Evolutionary conservation across 1,140 invertebrate genomes (phyloP).

Genomic region (Acyrthosiphon pisum): DNA sequence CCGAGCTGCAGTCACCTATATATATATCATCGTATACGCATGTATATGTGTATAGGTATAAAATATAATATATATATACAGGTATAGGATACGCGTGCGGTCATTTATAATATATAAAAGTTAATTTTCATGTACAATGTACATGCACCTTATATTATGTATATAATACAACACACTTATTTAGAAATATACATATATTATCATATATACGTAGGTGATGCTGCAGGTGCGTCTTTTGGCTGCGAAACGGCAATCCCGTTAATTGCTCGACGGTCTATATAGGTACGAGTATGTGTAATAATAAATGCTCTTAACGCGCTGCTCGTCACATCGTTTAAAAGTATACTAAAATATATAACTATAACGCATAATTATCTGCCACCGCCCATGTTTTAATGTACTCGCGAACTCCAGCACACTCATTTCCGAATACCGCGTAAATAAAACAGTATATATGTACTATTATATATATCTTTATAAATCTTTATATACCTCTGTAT

Average conservation of each 20-base stretch:
- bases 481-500: neutral
- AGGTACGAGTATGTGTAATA: neutral
- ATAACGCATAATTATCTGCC: neutral
- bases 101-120: constrained; percentile 25
- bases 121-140: neutral
- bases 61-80: neutral
- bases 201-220: neutral
- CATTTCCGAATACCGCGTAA: neutral
- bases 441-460: neutral
- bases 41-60: too few species aligned
- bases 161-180: neutral
- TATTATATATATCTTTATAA: too few species aligned
- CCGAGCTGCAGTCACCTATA: neutral
- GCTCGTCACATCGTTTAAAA: neutral
- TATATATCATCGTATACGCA: neutral
- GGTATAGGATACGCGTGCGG: neutral
- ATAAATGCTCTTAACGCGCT: neutral
- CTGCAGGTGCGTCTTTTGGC: neutral
- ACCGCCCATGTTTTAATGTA: neutral
- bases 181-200: neutral
- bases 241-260: constrained; percentile 4
- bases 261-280: neutral
- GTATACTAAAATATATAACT: neutral
- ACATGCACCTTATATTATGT: neutral
- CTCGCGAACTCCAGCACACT: neutral